Evolutionary conservation across 2,113 vertebrate genomes (phyloP), one percentile per base, ranked within the genome.

Genomic region (Syngnathus scovelli): DNA sequence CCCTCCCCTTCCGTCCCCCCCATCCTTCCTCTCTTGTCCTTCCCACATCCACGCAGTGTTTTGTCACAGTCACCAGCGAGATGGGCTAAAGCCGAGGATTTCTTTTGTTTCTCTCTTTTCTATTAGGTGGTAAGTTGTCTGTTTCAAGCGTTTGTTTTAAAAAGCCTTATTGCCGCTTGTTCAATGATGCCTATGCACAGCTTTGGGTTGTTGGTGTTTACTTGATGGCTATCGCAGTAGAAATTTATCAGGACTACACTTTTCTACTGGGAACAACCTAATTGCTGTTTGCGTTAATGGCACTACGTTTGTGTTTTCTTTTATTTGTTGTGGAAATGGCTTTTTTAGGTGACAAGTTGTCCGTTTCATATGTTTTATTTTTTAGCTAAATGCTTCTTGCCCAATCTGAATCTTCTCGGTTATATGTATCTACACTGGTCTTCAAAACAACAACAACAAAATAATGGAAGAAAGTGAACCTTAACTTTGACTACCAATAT

Each of bases 51-150:
- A 21, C 49, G 5, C 77, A 65, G 74, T 16, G 15, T 66, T 78
- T 64, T 61, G 59, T 13, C 58, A 62, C 60, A 21, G 37, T 43
- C 4, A 13, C 16, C 18, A 41, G 15, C 7, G 79, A 65, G 79
- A 86, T 85, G 77, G 69, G 61, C 70, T 44, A 19, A 70, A 76
- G 4, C 19, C 43, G 69, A 13, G 67, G 72, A 63, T 68, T 59
- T 19, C 61, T 44, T 62, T 62, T 62, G 39, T 44, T 44, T 62
- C 38, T 13, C 0, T 64, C 23, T 39, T 46, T 64, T 66, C 56
- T 72, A 49, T 56, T 67, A 82, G 61, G 62, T 75, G 86, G 88
- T 88, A 59, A 85, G 88, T 85, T 78, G 23, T 48, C 6, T 39
- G 58, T 77, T 75, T 68, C 15, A 72, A 18, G 52, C 66, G 55